Conservation (phyloP, 2,797 vertebrate genomes). For the Setipinna tenuifilis region DNA sequence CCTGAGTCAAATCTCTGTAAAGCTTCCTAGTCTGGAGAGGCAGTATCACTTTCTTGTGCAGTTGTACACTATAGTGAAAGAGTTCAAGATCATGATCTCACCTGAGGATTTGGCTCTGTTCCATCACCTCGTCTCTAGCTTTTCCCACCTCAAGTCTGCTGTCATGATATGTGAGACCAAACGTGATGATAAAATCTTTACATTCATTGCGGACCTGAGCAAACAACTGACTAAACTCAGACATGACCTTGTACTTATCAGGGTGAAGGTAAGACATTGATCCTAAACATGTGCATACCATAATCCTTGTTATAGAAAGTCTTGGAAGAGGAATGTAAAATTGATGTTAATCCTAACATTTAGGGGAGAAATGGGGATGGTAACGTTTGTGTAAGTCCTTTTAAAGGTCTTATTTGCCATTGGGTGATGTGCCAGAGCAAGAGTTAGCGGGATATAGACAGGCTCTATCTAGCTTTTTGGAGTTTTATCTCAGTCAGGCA, state of each 20-base stretch:
- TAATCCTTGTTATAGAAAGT: background rate
- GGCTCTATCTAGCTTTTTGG: too few species aligned
- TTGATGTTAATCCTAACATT: too few species aligned
- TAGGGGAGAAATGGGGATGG: too few species aligned
- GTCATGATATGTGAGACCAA: constrained; percentile 57
- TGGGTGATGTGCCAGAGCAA: background rate
- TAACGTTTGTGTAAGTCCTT: background rate
- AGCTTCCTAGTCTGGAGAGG: constrained; percentile 57
- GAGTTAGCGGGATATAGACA: too few species aligned
- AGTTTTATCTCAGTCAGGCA: too few species aligned
- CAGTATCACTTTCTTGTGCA: constrained; percentile 55
- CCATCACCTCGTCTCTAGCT: constrained; percentile 59
- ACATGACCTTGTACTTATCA: constrained; percentile 62
- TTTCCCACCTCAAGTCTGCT: constrained; percentile 63
- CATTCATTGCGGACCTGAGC: constrained; percentile 65
- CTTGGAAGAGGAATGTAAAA: background rate
- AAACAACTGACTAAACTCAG: constrained; percentile 55
- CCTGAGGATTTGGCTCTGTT: constrained; percentile 63
- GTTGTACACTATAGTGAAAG: constrained; percentile 57
- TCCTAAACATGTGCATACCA: background rate
- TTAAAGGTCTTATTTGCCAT: background rate
- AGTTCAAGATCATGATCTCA: constrained; percentile 58
- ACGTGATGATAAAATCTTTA: constrained; percentile 56
- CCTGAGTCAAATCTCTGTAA: constrained; percentile 56
- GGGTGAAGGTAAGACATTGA: constrained; percentile 63